A percentile compares a stretch with the other conserved stretches of the same genome.
phyloP scores from a whole-genome alignment of 2,113 vertebrate species.

The Osmerus eperlanus region DNA sequence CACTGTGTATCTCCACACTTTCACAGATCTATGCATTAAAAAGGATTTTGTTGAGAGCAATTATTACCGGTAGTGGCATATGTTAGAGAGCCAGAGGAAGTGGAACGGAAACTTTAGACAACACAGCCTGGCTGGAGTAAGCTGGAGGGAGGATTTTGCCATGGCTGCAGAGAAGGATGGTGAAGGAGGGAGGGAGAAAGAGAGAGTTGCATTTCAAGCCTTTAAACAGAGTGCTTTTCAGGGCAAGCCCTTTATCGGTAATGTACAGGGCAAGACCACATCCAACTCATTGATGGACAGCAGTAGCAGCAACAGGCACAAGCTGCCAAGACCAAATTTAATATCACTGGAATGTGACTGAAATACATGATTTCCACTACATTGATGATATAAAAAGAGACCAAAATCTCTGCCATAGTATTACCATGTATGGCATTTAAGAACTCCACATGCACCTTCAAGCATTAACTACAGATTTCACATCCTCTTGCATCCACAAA shows the following conservation, averaged over 20 bases:
- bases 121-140: slow-evolving; percentile 40
- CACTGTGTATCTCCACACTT: slow-evolving; percentile 31
- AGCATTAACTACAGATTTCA: no score
- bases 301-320: slow-evolving; percentile 5
- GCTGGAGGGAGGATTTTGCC: slow-evolving; percentile 28
- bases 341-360: background rate
- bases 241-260: slow-evolving; percentile 4
- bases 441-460: no score
- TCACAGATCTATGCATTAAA: slow-evolving; percentile 49
- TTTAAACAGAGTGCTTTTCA: slow-evolving; percentile 6
- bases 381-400: background rate
- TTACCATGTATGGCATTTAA: background rate
- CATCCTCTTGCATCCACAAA: no score
- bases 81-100: slow-evolving; percentile 40
- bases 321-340: slow-evolving; percentile 1
- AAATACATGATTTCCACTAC: background rate
- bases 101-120: slow-evolving; percentile 53
- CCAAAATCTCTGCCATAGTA: background rate
- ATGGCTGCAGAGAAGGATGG: slow-evolving; percentile 18
- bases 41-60: slow-evolving; percentile 42
- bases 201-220: background rate
- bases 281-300: slow-evolving; percentile 8
- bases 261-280: slow-evolving; percentile 7
- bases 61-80: slow-evolving; percentile 53
- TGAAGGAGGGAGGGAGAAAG: background rate